Percentiles rank a stretch among this genome's conserved stretches.
phyloP scores from a whole-genome alignment of 2,888 invertebrate species.

The Disparrhopalites patrizii region DNA sequence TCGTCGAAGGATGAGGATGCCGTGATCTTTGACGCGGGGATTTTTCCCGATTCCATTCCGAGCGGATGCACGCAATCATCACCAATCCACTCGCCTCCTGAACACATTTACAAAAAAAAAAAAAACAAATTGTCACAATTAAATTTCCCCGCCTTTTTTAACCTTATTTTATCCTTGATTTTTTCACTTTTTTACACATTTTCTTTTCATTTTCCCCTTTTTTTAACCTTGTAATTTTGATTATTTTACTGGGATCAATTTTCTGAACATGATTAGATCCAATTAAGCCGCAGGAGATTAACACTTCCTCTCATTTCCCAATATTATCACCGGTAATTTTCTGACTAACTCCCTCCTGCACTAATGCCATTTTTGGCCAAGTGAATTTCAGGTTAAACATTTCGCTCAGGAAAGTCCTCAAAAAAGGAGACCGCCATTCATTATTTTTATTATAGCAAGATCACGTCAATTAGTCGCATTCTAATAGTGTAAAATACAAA shows the following conservation, averaged over 20 bases:
- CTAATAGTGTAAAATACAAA: too few species aligned
- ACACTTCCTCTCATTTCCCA: too few species aligned
- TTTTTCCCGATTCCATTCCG: slow-evolving; percentile 82
- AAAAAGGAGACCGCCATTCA: too few species aligned
- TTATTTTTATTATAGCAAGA: too few species aligned
- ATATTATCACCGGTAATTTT: too few species aligned
- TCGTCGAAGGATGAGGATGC: slow-evolving; percentile 82
- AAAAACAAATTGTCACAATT: slow-evolving; percentile 15
- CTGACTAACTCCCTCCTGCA: too few species aligned
- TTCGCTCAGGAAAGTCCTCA: too few species aligned
- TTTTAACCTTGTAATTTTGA: background rate
- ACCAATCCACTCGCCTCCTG: slow-evolving; percentile 20
- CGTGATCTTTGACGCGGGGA: slow-evolving; percentile 76
- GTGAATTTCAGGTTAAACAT: too few species aligned
- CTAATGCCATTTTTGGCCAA: too few species aligned
- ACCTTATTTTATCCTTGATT: background rate
- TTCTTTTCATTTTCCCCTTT: background rate
- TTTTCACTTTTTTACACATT: background rate
- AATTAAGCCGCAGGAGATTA: background rate
- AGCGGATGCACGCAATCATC: slow-evolving; percentile 67
- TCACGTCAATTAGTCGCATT: too few species aligned
- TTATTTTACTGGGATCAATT: background rate
- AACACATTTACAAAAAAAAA: background rate
- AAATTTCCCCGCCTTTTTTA: background rate
- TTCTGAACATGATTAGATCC: background rate